Evolutionary conservation across 2,113 vertebrate genomes (phyloP).

Genomic region (Notiomystis cincta): DNA sequence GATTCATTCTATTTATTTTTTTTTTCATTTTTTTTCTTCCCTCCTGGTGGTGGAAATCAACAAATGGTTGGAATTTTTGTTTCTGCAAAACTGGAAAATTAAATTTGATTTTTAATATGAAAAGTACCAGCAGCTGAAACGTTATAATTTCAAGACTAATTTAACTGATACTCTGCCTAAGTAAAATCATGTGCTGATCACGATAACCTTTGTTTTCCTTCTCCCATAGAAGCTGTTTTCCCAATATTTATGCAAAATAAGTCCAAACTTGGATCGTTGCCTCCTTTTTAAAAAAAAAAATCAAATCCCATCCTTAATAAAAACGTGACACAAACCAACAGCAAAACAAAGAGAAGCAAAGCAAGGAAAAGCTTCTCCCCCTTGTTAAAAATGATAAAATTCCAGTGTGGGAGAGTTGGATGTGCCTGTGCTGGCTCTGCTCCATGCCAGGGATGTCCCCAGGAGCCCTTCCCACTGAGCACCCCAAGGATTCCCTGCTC

Average conservation of each 20-base stretch:
- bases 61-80: constrained; percentile 4
- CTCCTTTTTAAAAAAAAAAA: neutral
- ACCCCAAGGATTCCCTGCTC: neutral
- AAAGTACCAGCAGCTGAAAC: neutral
- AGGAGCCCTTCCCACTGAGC: neutral
- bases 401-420: neutral
- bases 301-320: neutral
- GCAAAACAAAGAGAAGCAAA: neutral
- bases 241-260: neutral
- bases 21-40: neutral
- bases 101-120: constrained; percentile 14
- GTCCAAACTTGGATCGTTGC: neutral
- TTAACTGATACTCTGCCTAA: constrained; percentile 1
- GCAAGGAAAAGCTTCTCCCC: neutral
- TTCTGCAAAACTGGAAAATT: constrained; percentile 36
- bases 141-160: neutral
- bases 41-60: neutral
- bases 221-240: neutral
- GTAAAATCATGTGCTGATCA: neutral
- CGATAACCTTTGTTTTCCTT: neutral
- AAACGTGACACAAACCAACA: neutral
- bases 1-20: neutral
- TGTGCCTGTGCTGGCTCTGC: neutral
- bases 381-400: neutral
- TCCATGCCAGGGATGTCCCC: neutral